Evolutionary conservation across 2,113 vertebrate genomes (phyloP), one percentile per base, ranked within the genome.

Genomic region (Myodes glareolus): DNA sequence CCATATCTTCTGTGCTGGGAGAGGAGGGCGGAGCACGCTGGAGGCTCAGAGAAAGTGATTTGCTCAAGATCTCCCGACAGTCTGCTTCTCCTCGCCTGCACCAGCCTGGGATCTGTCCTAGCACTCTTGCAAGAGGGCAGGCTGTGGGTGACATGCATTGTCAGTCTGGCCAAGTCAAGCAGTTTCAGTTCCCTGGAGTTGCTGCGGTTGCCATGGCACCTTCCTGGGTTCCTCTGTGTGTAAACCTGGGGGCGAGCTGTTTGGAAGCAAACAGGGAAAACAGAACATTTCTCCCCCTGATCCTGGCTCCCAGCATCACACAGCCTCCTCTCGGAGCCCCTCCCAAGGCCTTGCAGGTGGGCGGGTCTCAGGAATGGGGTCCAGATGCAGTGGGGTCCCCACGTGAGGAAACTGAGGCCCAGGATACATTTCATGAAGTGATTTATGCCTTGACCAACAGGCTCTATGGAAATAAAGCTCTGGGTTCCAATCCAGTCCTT

Each of bases 241-340:
- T 90, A 95, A 97, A 95, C 78, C 90, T 95, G 95, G 96, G 95
- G 94, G 94, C 21, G 67, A 97, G 89, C 55, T 97, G 95, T 94
- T 97, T 96, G 72, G 76, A 96, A 96, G 92, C 77, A 94, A 97
- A 94, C 13, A 89, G 80, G 75, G 75, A 96, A 94, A 96, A 96
- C 96, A 96, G 90, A 82, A 90, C 90, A 85, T 94, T 80, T 90
- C 88, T 91, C 72, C 77, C 39, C 87, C 29, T 88, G 50, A 78
- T 39, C 21, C 0, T 0, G 78, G 61, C 85, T 96, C n/a, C 95
- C 42, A 70, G n/a, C 31, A 50, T 45, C 1, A 8, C 92, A 91
- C 21, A 58, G 90, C n/a, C 12, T 91, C 52, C 87, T 33, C 47
- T 88, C 1, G 1, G 55, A 96, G 92, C 50, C 88, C n/a, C 45